Percentiles rank a stretch among this genome's conserved stretches.
These are phyloP conservation scores for Ricordea florida DNA, from an alignment of 92 coral and sea anemone species.

Conservation along the genomic window DNA sequence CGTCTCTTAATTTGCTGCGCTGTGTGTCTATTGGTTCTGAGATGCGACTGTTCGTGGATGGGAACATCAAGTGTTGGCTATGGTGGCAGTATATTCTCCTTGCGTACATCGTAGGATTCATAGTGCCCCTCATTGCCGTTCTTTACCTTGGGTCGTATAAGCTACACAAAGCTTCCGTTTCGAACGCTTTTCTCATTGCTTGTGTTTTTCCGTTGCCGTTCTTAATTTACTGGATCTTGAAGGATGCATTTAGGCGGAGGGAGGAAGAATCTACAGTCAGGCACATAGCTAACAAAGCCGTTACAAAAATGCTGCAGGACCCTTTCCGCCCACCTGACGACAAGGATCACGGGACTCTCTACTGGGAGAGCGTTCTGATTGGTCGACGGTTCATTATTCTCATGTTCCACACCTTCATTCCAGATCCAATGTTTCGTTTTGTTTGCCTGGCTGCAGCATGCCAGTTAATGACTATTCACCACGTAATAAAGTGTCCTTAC, in stretches of 20 bases:
- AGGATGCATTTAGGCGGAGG: not conserved
- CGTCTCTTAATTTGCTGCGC: conserved; percentile 41
- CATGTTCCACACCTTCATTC: conserved; percentile 37
- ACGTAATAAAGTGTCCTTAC: conserved; percentile 47
- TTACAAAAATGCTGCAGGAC: conserved; percentile 39
- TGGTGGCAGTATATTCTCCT: conserved; percentile 53
- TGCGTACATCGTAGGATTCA: conserved; percentile 20
- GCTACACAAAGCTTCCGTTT: conserved; percentile 15
- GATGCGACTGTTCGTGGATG: conserved; percentile 39
- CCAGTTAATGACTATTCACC: conserved; percentile 49
- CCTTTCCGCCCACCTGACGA: conserved; percentile 45
- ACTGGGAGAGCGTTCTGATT: conserved; percentile 74
- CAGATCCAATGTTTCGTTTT: conserved; percentile 61
- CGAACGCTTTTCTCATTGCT: conserved; percentile 30
- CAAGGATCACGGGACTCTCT: conserved; percentile 29
- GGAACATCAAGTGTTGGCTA: conserved; percentile 47
- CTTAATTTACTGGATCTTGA: conserved; percentile 26
- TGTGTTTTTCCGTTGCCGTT: conserved; percentile 43
- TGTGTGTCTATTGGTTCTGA: conserved; percentile 49
- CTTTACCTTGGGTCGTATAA: conserved; percentile 48
- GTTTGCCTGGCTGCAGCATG: conserved; percentile 42
- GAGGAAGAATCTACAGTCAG: not conserved
- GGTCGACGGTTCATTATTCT: conserved; percentile 72
- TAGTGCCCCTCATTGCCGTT: conserved; percentile 47
- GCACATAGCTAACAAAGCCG: not conserved